Evolutionary conservation across 1,140 invertebrate genomes (phyloP).

Genomic region (Mya arenaria): DNA sequence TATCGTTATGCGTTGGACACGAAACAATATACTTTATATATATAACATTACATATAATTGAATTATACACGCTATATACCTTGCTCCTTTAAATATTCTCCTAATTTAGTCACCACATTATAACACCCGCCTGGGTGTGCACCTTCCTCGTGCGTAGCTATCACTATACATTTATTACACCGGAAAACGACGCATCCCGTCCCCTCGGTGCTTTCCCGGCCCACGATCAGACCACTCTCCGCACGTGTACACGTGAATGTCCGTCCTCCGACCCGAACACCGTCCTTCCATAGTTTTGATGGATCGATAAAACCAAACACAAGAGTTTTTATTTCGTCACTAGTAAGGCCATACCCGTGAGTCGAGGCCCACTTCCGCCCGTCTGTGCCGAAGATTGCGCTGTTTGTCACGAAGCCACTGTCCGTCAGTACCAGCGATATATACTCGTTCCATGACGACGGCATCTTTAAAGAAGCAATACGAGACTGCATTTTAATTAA

Average conservation of each 20-base stretch:
- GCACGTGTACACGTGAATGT: constrained; percentile 66
- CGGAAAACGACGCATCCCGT: constrained; percentile 67
- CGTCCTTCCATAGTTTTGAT: constrained; percentile 57
- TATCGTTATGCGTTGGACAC: no score
- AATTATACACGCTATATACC: no score
- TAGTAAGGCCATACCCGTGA: constrained; percentile 54
- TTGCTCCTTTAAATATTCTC: constrained; percentile 69
- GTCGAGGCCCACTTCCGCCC: constrained; percentile 64
- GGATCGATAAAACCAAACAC: constrained; percentile 64
- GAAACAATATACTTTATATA: no score
- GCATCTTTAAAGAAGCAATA: constrained; percentile 63
- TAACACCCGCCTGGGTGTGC: constrained; percentile 68
- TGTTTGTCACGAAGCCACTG: constrained; percentile 65
- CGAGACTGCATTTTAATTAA: constrained; percentile 56
- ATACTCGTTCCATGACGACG: constrained; percentile 70
- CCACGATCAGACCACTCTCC: constrained; percentile 64
- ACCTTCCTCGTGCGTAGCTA: constrained; percentile 68
- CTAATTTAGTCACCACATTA: constrained; percentile 65
- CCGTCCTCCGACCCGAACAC: constrained; percentile 57
- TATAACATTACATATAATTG: no score
- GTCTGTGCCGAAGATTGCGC: constrained; percentile 65
- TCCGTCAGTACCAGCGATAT: constrained; percentile 67
- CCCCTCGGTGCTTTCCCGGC: constrained; percentile 62
- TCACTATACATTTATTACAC: constrained; percentile 65
- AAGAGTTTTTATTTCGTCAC: constrained; percentile 55